phyloP scores from a whole-genome alignment of 2,797 vertebrate genomes.

The Todus mexicanus region DNA sequence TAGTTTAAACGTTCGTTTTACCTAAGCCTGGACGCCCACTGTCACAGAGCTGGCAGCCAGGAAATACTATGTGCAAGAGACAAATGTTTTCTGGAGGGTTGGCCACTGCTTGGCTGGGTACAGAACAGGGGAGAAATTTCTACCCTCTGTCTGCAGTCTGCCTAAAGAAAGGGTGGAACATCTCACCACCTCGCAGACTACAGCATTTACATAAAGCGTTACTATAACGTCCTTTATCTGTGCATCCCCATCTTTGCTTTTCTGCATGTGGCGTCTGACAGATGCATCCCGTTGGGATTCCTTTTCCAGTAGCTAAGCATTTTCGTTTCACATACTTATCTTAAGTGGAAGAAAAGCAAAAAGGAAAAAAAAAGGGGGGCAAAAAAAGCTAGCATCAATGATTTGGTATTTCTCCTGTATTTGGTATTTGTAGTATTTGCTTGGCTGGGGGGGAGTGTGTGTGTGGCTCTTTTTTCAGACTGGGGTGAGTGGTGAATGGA shows the following conservation, averaged over 20 bases:
- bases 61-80: neutral
- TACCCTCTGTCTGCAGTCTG: neutral
- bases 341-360: too few species aligned
- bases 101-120: neutral
- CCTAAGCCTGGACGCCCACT: neutral
- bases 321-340: neutral
- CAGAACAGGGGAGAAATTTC: neutral
- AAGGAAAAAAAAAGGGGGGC: too few species aligned
- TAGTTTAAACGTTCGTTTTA: neutral
- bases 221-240: fast-evolving
- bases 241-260: neutral
- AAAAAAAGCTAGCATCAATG: too few species aligned
- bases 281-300: neutral
- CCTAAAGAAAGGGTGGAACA: neutral
- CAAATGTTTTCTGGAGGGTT: neutral
- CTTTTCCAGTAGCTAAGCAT: neutral
- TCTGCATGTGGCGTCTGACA: neutral
- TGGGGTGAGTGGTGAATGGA: neutral
- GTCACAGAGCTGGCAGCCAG: neutral
- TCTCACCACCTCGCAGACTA: neutral
- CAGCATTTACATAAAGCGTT: fast-evolving
- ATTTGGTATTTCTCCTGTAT: neutral
- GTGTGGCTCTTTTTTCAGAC: neutral
- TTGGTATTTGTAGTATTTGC: neutral
- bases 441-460: neutral